Conservation (phyloP, 2,113 vertebrate species). For the Epinephelus cyanopodus region DNA sequence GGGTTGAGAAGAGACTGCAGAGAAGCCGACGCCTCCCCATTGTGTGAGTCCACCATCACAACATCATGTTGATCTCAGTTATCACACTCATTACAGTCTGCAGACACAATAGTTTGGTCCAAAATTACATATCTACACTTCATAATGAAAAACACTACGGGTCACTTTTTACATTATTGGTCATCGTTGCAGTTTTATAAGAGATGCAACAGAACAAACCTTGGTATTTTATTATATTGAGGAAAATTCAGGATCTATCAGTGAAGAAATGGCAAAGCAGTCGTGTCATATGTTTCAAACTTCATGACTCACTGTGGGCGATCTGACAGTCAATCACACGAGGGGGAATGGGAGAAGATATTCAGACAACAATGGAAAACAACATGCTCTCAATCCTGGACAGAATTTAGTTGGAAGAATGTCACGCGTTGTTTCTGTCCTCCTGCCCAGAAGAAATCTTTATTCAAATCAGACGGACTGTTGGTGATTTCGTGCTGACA, state of each 20-base stretch:
- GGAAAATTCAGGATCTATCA: not conserved
- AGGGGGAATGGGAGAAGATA: no score
- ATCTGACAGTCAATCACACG: no score
- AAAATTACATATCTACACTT: not conserved
- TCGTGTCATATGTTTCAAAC: no score
- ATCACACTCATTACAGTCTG: not conserved
- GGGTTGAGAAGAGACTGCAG: conserved; percentile 15
- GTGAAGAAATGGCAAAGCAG: not conserved
- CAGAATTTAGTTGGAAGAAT: no score
- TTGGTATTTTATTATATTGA: not conserved
- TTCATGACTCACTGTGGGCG: no score
- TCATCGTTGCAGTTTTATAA: not conserved
- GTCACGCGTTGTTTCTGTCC: no score
- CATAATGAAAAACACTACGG: not conserved
- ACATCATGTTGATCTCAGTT: conserved; percentile 36
- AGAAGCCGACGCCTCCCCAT: conserved; percentile 37
- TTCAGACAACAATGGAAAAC: no score
- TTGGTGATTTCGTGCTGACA: no score
- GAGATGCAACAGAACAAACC: not conserved
- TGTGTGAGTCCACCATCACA: conserved; percentile 27
- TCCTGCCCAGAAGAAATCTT: no score
- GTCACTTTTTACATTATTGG: not conserved
- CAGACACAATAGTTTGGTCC: conserved; percentile 1
- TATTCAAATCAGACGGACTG: no score
- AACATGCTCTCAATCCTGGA: no score